Conservation (phyloP, 2,113 vertebrate species). For the Chauna torquata region DNA sequence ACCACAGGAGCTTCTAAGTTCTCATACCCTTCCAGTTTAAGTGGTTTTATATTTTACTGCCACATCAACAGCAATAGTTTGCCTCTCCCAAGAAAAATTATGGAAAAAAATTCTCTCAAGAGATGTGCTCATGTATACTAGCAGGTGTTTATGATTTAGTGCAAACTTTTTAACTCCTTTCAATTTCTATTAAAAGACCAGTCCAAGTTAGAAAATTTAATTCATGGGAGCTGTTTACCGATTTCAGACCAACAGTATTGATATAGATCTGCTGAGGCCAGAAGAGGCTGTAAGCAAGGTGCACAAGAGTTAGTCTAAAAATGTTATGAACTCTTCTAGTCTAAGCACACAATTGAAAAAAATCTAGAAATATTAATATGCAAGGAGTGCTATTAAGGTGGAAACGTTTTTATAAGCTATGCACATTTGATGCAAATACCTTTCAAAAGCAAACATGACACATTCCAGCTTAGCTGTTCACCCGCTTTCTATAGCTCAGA, state of each 20-base stretch:
- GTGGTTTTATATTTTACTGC: background rate
- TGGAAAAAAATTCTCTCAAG: background rate
- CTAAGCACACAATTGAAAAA: background rate
- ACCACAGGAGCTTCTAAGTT: background rate
- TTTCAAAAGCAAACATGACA: background rate
- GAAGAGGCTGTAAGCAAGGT: background rate
- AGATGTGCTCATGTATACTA: background rate
- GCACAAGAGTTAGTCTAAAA: background rate
- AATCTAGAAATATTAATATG: background rate
- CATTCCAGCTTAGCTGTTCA: background rate
- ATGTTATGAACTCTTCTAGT: background rate
- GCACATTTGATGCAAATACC: background rate
- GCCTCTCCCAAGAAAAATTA: background rate
- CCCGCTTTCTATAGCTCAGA: background rate
- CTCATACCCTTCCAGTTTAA: background rate
- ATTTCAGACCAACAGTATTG: background rate
- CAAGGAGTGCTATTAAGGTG: background rate
- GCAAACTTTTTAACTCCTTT: background rate
- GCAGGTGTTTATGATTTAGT: background rate
- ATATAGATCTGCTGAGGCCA: background rate
- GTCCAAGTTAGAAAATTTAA: background rate
- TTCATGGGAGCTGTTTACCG: background rate
- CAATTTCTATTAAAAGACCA: background rate
- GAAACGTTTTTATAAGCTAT: background rate
- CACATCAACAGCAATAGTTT: background rate